phyloP scores from a whole-genome alignment of 2,888 invertebrate species.

The Drosophila anceps region DNA sequence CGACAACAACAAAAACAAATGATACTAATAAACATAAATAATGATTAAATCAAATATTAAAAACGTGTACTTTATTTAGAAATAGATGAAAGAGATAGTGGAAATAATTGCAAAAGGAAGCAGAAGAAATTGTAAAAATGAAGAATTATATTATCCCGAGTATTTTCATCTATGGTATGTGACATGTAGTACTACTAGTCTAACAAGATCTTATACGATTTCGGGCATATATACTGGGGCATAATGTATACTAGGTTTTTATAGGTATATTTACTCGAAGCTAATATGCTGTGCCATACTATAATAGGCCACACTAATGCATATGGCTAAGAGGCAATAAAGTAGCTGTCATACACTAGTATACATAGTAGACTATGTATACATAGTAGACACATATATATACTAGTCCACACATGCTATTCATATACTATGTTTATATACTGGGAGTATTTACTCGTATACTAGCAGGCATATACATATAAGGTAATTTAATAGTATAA shows the following conservation, averaged over 20 bases:
- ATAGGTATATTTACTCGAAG: neutral
- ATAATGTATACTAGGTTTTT: neutral
- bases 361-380: too few relatives aligned
- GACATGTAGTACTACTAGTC: neutral
- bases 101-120: neutral
- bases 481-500: too few relatives aligned
- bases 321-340: neutral
- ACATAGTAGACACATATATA: too few relatives aligned
- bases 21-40: conserved; percentile 71
- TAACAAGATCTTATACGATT: neutral
- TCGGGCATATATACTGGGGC: neutral
- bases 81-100: neutral
- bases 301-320: neutral
- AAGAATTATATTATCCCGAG: too few relatives aligned
- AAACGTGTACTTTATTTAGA: neutral
- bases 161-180: too few relatives aligned
- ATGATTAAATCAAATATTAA: conserved; percentile 46
- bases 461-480: too few relatives aligned
- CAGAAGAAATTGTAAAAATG: neutral
- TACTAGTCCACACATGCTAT: too few relatives aligned
- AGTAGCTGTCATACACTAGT: neutral
- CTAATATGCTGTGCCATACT: too few relatives aligned
- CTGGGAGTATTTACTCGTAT: too few relatives aligned
- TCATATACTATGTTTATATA: too few relatives aligned
- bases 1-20: conserved; percentile 29